A percentile compares a stretch with the other conserved stretches of the same genome.
phyloP scores from a whole-genome alignment of 2,888 invertebrate species.

The Apeira syringaria region DNA sequence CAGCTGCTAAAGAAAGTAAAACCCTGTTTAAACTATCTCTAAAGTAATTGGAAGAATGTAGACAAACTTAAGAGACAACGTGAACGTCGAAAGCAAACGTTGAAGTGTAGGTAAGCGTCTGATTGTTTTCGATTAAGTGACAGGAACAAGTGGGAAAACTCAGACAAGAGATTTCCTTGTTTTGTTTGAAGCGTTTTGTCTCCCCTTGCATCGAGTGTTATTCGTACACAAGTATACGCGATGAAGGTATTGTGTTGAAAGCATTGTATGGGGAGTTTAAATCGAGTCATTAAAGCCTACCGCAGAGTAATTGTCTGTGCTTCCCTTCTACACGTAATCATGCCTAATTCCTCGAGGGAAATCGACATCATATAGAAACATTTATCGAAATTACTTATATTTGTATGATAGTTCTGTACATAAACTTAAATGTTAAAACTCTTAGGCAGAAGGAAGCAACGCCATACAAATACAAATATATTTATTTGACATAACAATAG shows the following conservation, averaged over 20 bases:
- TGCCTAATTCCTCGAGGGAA: conserved; percentile 47
- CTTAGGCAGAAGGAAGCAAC: too few relatives aligned
- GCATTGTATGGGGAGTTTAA: conserved; percentile 61
- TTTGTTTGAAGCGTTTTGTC: conserved; percentile 62
- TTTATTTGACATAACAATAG: too few relatives aligned
- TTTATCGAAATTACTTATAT: conserved; percentile 16
- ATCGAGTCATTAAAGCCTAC: conserved; percentile 62
- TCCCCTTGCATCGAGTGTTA: conserved; percentile 65
- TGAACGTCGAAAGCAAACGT: conserved; percentile 1
- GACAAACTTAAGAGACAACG: conserved; percentile 7
- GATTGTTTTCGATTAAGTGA: conserved; percentile 34
- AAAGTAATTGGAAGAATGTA: conserved; percentile 2
- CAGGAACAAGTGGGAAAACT: conserved; percentile 55
- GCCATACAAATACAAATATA: too few relatives aligned
- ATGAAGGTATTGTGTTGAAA: conserved; percentile 60
- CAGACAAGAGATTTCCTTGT: conserved; percentile 66
- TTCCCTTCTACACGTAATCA: conserved; percentile 52
- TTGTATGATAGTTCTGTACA: too few relatives aligned
- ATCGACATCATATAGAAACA: conserved; percentile 20
- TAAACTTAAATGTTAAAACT: too few relatives aligned
- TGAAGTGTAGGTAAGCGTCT: conserved; percentile 25
- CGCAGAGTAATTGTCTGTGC: conserved; percentile 57
- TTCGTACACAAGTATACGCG: conserved; percentile 51
- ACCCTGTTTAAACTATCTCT: background rate
- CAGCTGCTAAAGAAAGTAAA: background rate